phyloP scores from a whole-genome alignment of 2,797 vertebrate genomes.

The Karalla daura region DNA sequence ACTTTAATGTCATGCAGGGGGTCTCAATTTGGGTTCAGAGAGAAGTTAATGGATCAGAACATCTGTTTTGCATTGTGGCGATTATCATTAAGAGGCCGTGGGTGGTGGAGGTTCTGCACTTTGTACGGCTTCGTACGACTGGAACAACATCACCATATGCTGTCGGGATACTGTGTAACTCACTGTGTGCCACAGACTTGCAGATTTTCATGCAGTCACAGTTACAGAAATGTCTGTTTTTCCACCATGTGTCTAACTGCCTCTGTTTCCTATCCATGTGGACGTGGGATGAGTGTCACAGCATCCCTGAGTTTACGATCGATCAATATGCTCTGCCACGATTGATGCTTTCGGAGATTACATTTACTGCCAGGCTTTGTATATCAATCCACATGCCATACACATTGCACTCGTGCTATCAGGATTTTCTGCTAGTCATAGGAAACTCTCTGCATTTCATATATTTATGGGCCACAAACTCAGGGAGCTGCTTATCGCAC shows the following conservation, averaged over 20 bases:
- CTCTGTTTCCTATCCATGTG: constrained; percentile 32
- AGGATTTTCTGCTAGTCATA: constrained; percentile 51
- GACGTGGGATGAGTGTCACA: constrained; percentile 44
- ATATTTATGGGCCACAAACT: constrained; percentile 44
- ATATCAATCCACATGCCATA: constrained; percentile 30
- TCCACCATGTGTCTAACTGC: constrained; percentile 9
- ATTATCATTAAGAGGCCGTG: constrained; percentile 67
- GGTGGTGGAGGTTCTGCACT: constrained; percentile 50
- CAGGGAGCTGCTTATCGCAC: constrained; percentile 47
- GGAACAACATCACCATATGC: constrained; percentile 62
- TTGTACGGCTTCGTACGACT: constrained; percentile 54
- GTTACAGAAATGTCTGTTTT: constrained; percentile 35
- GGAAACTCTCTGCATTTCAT: constrained; percentile 45
- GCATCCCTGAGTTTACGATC: constrained; percentile 33
- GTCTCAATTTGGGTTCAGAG: constrained; percentile 61
- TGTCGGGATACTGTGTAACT: constrained; percentile 29
- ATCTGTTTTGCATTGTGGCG: constrained; percentile 64
- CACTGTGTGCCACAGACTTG: constrained; percentile 21
- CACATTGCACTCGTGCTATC: constrained; percentile 28
- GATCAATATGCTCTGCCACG: constrained; percentile 52
- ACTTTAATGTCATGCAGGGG: constrained; percentile 42
- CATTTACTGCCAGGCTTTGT: constrained; percentile 47
- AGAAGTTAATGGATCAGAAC: constrained; percentile 73
- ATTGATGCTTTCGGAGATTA: constrained; percentile 51
- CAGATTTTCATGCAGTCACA: too few relatives aligned